Conservation (phyloP, 2,888 invertebrate species). For the Agonopterix heracliana region DNA sequence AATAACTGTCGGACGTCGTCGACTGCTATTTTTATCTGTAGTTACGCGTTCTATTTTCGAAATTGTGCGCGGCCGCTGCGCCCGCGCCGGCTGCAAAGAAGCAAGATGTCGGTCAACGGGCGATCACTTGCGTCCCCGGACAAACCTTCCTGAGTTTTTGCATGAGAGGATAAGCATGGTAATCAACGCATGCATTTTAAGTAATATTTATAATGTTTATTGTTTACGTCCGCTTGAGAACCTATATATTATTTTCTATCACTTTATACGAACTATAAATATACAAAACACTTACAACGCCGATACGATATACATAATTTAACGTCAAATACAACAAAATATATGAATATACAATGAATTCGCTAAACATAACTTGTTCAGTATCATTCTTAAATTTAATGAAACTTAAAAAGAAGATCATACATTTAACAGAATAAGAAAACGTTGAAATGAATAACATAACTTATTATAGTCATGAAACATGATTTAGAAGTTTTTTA, state of each 20-base stretch:
- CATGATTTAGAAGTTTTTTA: conserved; percentile 35
- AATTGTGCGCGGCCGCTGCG: conserved; percentile 45
- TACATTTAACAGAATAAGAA: not conserved
- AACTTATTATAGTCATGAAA: conserved; percentile 20
- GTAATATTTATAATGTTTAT: conserved; percentile 26
- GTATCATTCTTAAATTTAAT: not conserved
- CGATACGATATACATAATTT: not conserved
- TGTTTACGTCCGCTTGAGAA: too few species aligned
- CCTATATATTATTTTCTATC: too few species aligned
- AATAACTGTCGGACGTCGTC: conserved; percentile 37
- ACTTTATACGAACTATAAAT: too few species aligned
- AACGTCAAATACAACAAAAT: not conserved
- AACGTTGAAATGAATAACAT: conserved; percentile 5
- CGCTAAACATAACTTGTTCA: not conserved
- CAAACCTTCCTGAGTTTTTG: conserved; percentile 42
- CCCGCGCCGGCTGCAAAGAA: conserved; percentile 59
- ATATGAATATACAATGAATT: not conserved
- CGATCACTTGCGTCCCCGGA: conserved; percentile 39
- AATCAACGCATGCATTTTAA: conserved; percentile 50
- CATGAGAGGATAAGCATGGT: conserved; percentile 46
- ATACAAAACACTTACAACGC: not conserved
- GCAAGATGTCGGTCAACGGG: conserved; percentile 62
- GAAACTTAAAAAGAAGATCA: conserved; percentile 1
- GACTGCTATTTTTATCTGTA: conserved; percentile 54
- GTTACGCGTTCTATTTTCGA: conserved; percentile 64